These are phyloP conservation scores for Aradophagus sp. DNA, from an alignment of 1,140 invertebrate genomes.

Conservation along the genomic window DNA sequence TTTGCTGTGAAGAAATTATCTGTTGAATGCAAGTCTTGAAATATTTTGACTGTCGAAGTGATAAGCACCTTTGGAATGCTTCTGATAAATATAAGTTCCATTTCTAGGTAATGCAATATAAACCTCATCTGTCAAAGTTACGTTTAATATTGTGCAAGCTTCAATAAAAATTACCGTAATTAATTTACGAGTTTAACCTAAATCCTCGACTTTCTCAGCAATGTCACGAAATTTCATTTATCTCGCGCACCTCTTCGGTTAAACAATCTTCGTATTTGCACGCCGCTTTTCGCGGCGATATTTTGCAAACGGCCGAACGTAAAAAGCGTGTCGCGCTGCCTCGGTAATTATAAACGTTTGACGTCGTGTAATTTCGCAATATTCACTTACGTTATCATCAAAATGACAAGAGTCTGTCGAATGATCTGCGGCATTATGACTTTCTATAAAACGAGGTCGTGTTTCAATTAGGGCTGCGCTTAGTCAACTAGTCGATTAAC, in stretches of 20 bases:
- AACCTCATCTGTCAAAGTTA: too few relatives aligned
- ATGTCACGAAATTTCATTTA: slow-evolving; percentile 4
- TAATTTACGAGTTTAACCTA: slow-evolving; percentile 17
- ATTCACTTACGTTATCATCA: slow-evolving; percentile 40
- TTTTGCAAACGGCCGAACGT: too few relatives aligned
- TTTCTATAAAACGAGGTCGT: slow-evolving; percentile 55
- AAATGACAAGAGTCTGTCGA: slow-evolving; percentile 40
- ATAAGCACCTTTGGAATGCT: too few relatives aligned
- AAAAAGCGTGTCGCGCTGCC: too few relatives aligned
- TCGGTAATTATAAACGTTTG: too few relatives aligned
- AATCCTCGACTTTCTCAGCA: slow-evolving; percentile 13
- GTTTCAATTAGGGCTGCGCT: slow-evolving; percentile 59
- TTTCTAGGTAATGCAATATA: too few relatives aligned
- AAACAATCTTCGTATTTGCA: slow-evolving; percentile 4
- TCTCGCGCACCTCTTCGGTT: neutral
- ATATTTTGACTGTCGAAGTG: too few relatives aligned
- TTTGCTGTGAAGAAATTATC: too few relatives aligned
- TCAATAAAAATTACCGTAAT: slow-evolving; percentile 20
- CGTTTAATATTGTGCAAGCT: too few relatives aligned
- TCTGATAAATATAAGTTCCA: too few relatives aligned
- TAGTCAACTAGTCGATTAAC: slow-evolving; percentile 57
- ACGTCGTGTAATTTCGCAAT: slow-evolving; percentile 38
- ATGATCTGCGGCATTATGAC: slow-evolving; percentile 51
- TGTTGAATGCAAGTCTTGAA: too few relatives aligned
- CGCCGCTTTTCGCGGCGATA: too few relatives aligned